These are phyloP conservation scores for Aporophyla lueneburgensis DNA, from an alignment of 2,888 invertebrate genomes.

Conservation along the genomic window DNA sequence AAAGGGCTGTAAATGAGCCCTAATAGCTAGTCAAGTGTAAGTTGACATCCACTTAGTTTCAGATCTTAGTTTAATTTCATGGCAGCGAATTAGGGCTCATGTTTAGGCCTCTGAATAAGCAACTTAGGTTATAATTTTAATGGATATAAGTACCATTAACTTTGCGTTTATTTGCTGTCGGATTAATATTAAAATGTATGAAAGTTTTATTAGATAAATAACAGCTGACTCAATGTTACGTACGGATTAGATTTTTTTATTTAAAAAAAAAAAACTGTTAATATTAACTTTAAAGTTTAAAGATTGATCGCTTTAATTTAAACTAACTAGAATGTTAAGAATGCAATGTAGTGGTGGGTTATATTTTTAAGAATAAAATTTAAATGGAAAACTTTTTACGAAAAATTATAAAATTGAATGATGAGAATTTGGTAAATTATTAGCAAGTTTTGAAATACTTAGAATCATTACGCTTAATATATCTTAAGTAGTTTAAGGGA, in stretches of 20 bases:
- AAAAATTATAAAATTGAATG: conserved; percentile 20
- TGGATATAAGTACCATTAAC: neutral
- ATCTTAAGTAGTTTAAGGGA: conserved; percentile 45
- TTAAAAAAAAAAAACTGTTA: conserved; percentile 72
- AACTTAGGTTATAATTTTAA: neutral
- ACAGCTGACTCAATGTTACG: conserved; percentile 55
- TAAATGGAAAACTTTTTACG: neutral
- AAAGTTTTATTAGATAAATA: conserved; percentile 33
- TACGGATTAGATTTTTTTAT: conserved; percentile 65
- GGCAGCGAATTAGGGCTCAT: conserved; percentile 22
- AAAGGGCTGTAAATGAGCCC: conserved; percentile 1
- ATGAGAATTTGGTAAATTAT: conserved; percentile 26
- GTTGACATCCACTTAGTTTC: neutral
- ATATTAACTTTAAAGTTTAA: conserved; percentile 75
- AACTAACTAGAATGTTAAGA: conserved; percentile 80
- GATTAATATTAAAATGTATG: conserved; percentile 21
- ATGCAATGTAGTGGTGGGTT: conserved; percentile 83
- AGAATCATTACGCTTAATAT: conserved; percentile 47
- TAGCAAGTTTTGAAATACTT: conserved; percentile 56
- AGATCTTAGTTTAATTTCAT: conserved; percentile 7
- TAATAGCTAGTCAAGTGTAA: conserved; percentile 7
- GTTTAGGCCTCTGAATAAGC: neutral
- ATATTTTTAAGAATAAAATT: conserved; percentile 68
- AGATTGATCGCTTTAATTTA: conserved; percentile 84
- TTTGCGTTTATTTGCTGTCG: conserved; percentile 11